Conservation (phyloP, 2,797 vertebrate genomes). For the Masticophis lateralis region DNA sequence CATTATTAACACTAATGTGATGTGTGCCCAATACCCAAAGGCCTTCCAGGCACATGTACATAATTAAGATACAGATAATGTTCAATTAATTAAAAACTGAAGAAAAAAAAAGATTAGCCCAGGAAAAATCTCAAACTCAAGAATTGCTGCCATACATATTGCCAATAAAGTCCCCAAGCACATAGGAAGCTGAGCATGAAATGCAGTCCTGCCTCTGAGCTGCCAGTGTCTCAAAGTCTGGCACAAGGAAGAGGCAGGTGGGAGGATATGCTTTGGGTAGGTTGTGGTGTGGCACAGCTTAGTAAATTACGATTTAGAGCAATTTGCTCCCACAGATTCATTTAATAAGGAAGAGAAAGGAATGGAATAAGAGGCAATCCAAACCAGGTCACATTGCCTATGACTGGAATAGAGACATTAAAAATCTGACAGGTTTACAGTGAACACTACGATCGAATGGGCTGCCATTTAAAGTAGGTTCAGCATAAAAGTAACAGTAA, state of each 20-base stretch:
- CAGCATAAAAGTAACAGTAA: background rate
- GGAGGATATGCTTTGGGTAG: background rate
- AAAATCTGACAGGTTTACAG: background rate
- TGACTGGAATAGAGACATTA: background rate
- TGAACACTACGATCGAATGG: background rate
- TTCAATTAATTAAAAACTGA: conserved; percentile 28
- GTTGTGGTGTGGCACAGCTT: background rate
- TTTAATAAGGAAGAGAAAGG: background rate
- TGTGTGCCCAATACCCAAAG: conserved; percentile 3
- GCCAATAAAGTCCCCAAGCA: background rate
- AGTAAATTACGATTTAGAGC: background rate
- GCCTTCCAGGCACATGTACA: conserved; percentile 9
- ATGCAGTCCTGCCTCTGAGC: background rate
- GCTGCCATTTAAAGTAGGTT: background rate
- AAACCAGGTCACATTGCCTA: background rate
- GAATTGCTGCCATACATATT: background rate
- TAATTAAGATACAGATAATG: conserved; percentile 30
- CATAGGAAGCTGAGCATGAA: background rate
- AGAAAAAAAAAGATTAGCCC: conserved; percentile 8
- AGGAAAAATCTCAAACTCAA: background rate
- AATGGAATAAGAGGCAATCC: background rate
- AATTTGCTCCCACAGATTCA: background rate
- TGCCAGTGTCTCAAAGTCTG: background rate
- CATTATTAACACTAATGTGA: conserved; percentile 30
- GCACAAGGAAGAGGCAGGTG: background rate